Evolutionary conservation across 2,888 invertebrate genomes (phyloP).

Genomic region (Branchipolynoe longqiensis): DNA sequence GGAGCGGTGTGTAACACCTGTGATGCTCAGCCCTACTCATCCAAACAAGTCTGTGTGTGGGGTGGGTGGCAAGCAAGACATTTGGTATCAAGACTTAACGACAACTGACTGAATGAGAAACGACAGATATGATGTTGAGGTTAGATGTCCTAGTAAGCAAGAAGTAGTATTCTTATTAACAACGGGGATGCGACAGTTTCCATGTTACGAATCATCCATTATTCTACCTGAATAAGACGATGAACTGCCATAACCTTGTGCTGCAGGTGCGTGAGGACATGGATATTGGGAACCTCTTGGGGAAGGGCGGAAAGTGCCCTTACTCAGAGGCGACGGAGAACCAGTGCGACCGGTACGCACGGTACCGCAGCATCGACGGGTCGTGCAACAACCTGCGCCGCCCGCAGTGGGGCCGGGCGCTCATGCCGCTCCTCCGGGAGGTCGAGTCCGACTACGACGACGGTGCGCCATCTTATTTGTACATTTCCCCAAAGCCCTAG

Average conservation of each 20-base stretch:
- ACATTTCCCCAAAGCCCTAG: no score
- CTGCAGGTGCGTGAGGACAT: slow-evolving; percentile 17
- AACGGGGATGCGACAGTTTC: no score
- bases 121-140: background rate
- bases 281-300: background rate
- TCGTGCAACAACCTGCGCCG: slow-evolving; percentile 10
- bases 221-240: no score
- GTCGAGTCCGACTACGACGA: slow-evolving; percentile 26
- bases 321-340: background rate
- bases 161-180: no score
- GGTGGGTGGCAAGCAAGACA: no score
- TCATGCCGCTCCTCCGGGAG: slow-evolving; percentile 1
- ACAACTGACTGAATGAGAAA: no score
- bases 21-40: no score
- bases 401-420: slow-evolving; percentile 28
- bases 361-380: slow-evolving; percentile 23
- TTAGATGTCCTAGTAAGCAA: no score
- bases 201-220: no score
- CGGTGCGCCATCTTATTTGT: background rate
- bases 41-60: no score
- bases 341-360: slow-evolving; percentile 12
- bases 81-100: no score
- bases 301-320: background rate
- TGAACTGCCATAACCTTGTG: background rate
- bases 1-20: no score